Percentiles rank a stretch among this genome's conserved stretches.
phyloP scores from a whole-genome alignment of 1,140 invertebrate genomes.

The Ips nitidus region DNA sequence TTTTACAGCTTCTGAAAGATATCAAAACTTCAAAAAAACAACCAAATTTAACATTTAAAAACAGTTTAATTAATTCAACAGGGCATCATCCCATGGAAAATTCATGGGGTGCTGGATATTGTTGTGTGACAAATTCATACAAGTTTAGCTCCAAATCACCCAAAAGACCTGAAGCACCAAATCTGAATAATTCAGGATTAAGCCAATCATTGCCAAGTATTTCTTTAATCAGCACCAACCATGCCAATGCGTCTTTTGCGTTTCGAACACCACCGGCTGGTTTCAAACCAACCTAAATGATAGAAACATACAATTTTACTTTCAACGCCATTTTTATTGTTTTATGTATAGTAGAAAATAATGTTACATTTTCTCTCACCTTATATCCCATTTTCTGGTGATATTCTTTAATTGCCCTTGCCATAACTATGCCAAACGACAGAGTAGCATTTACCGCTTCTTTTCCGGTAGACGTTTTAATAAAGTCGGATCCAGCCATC shows the following conservation, averaged over 20 bases:
- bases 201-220: constrained; percentile 89
- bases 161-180: constrained; percentile 91
- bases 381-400: constrained; percentile 71
- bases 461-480: constrained; percentile 99
- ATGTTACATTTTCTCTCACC: constrained; percentile 54
- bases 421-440: constrained; percentile 91
- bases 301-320: constrained; percentile 10
- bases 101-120: constrained; percentile 39
- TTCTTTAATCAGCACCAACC: constrained; percentile 83
- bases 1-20: no score
- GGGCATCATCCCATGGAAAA: constrained; percentile 45
- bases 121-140: constrained; percentile 53
- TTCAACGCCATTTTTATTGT: no score
- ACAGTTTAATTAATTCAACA: background rate
- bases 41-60: background rate
- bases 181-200: constrained; percentile 79
- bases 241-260: constrained; percentile 82
- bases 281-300: constrained; percentile 87
- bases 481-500: constrained; percentile 96
- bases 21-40: no score
- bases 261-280: constrained; percentile 94
- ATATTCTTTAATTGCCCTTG: constrained; percentile 85
- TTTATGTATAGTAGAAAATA: background rate
- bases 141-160: constrained; percentile 73
- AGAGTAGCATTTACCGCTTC: constrained; percentile 94